Evolutionary conservation across 2,888 invertebrate genomes (phyloP).

Genomic region (Uropetala carovei): DNA sequence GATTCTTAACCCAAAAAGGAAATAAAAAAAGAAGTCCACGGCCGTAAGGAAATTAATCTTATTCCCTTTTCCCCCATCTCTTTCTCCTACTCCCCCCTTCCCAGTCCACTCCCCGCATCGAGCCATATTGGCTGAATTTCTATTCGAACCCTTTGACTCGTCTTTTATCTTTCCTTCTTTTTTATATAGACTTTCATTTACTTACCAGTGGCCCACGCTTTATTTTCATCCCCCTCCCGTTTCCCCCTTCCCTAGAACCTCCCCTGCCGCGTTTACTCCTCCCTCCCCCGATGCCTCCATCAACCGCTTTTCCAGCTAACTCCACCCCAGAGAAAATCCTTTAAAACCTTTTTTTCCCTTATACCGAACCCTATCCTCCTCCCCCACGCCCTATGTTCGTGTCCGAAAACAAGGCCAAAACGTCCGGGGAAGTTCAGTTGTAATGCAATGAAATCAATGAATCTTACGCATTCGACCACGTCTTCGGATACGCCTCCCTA

Average conservation of each 20-base stretch:
- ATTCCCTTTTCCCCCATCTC: neutral
- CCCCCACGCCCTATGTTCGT: neutral
- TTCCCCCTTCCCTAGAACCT: neutral
- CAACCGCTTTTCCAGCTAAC: neutral
- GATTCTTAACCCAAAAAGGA: conserved; percentile 34
- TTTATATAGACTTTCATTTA: conserved; percentile 22
- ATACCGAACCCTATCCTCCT: neutral
- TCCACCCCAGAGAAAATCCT: neutral
- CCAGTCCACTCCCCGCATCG: neutral
- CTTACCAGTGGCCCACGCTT: neutral
- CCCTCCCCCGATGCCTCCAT: neutral
- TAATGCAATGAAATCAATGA: conserved; percentile 33
- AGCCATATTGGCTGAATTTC: conserved; percentile 47
- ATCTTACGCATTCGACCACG: neutral
- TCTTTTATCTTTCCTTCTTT: neutral
- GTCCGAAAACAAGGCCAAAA: neutral
- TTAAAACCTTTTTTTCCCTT: neutral
- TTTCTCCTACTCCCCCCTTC: neutral
- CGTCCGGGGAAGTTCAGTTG: neutral
- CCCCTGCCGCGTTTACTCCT: no score
- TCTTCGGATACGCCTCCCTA: neutral
- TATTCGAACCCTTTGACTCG: conserved; percentile 6
- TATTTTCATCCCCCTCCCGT: neutral
- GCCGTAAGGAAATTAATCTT: conserved; percentile 46
- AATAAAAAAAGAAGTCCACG: conserved; percentile 27